Base-by-base conservation (phyloP, 1,140 invertebrate genomes). In the Cheumatopsyche charites region DNA sequence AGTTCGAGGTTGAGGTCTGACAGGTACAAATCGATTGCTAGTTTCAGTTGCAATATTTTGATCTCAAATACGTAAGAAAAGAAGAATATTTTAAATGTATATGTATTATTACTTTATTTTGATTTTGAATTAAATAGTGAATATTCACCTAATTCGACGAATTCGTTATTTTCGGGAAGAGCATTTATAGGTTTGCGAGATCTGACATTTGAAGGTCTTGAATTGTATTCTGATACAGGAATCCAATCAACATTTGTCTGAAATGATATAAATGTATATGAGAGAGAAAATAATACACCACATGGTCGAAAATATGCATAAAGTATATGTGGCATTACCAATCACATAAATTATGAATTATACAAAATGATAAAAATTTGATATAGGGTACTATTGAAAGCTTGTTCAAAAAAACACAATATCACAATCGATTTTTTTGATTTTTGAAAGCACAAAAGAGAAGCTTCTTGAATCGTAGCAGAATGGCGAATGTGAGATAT, bases 241-340 rank as follows among this genome's bases (percentile, higher is more conserved):
- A 85, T 80, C 83, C 82, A 85, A 77, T 85, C 82, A 73, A 85
- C 77, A 67, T 82, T 82, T 47, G 82, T 82, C 83, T 84, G 80
- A 55, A 71, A 67, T 45, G 79, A 61, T n/a, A n/a, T 7, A 52
- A 52, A 11, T 9, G 6, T n/a, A 52, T 52, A 52, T 15, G 6
- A 52, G 11, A n/a, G 6, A 52, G 9, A n/a, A 52, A 52, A 52
- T 52, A 52, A n/a, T n/a, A n/a, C n/a, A n/a, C n/a, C 42, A 43
- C 42, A 9, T 43, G 42, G n/a, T 9, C n/a, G 42, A 43, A 43
- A 9, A n/a, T 9, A 43, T 43, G 7, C 42, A 7, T 9, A 43
- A 43, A 43, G n/a, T n/a, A n/a, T n/a, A n/a, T n/a, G n/a, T n/a
- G n/a, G n/a, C n/a, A n/a, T n/a, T n/a, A n/a, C n/a, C n/a, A n/a